These are phyloP conservation scores for Archegozetes longisetosus DNA, from an alignment of 1,140 invertebrate species.

Conservation along the genomic window DNA sequence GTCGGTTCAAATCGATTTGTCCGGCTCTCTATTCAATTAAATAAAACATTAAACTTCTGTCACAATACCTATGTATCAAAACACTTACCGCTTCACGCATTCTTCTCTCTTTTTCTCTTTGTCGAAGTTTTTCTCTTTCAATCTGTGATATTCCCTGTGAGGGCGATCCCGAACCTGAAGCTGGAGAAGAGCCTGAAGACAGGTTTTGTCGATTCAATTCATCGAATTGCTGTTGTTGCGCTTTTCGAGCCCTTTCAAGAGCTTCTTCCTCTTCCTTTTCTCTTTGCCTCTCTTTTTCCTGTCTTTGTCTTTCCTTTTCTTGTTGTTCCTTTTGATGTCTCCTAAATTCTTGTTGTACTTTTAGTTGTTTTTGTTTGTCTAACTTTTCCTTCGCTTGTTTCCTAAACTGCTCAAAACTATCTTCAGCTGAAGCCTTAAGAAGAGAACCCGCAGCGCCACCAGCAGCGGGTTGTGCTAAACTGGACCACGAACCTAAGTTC, in stretches of 20 bases:
- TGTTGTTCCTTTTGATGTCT: slow-evolving; percentile 61
- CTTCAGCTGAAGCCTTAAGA: slow-evolving; percentile 24
- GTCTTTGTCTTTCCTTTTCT: slow-evolving; percentile 55
- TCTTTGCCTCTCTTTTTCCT: slow-evolving; percentile 50
- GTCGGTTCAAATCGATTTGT: slow-evolving; percentile 94
- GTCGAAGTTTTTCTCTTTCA: slow-evolving; percentile 50
- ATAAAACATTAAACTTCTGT: slow-evolving; percentile 1
- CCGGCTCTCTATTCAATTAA: slow-evolving; percentile 60
- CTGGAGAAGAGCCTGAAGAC: slow-evolving; percentile 18
- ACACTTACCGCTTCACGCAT: slow-evolving; percentile 73
- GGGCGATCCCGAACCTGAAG: slow-evolving; percentile 15
- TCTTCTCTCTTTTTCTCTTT: slow-evolving; percentile 70
- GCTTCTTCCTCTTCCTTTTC: slow-evolving; percentile 57
- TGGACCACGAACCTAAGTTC: slow-evolving; percentile 82
- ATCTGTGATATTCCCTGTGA: slow-evolving; percentile 23
- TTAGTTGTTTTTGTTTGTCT: slow-evolving; percentile 60
- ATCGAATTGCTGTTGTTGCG: slow-evolving; percentile 17
- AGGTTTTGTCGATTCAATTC: slow-evolving; percentile 17
- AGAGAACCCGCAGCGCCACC: background rate
- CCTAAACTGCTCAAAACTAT: slow-evolving; percentile 67
- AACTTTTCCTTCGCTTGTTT: slow-evolving; percentile 88
- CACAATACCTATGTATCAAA: slow-evolving; percentile 9
- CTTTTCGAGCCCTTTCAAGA: slow-evolving; percentile 45
- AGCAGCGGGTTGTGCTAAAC: slow-evolving; percentile 39
- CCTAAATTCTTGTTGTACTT: slow-evolving; percentile 62